phyloP scores from a whole-genome alignment of 37 sponge, comb jelly and placozoan genomes.

The Axinella damicornis region DNA sequence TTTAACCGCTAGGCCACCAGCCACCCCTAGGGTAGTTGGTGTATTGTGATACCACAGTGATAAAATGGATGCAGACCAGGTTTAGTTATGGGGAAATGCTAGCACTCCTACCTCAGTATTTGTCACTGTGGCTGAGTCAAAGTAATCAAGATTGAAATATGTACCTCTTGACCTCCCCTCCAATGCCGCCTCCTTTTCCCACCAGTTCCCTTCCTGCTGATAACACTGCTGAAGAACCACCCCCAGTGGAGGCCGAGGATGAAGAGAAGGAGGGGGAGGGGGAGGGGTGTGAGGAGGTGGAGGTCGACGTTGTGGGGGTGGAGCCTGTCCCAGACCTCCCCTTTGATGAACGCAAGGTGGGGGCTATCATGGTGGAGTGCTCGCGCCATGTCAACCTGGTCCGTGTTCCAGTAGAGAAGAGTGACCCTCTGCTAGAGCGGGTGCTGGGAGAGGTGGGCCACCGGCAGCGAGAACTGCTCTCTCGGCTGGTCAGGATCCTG shows the following conservation, averaged over 20 bases:
- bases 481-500: constrained; percentile 49
- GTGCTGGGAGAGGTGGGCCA: constrained; percentile 32
- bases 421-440: constrained; percentile 53
- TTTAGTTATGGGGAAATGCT: too few relatives aligned
- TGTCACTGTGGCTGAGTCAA: too few relatives aligned
- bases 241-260: neutral
- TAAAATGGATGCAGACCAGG: too few relatives aligned
- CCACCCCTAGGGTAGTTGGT: too few relatives aligned
- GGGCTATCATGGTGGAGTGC: constrained; percentile 80
- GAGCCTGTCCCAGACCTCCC: constrained; percentile 35
- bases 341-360: constrained; percentile 61
- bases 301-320: constrained; percentile 52
- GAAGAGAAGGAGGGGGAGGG: constrained; percentile 19
- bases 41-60: too few relatives aligned
- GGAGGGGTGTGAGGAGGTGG: constrained; percentile 11
- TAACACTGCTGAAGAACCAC: neutral
- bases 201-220: too few relatives aligned
- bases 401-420: constrained; percentile 41
- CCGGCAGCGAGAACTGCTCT: constrained; percentile 53
- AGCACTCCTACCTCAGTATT: too few relatives aligned
- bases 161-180: too few relatives aligned
- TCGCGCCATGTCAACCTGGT: constrained; percentile 77
- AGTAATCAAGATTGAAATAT: too few relatives aligned
- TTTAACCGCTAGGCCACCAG: too few relatives aligned
- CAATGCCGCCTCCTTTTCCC: too few relatives aligned